Base-by-base conservation (phyloP, 2,888 invertebrate species). In the Alcis repandata region DNA sequence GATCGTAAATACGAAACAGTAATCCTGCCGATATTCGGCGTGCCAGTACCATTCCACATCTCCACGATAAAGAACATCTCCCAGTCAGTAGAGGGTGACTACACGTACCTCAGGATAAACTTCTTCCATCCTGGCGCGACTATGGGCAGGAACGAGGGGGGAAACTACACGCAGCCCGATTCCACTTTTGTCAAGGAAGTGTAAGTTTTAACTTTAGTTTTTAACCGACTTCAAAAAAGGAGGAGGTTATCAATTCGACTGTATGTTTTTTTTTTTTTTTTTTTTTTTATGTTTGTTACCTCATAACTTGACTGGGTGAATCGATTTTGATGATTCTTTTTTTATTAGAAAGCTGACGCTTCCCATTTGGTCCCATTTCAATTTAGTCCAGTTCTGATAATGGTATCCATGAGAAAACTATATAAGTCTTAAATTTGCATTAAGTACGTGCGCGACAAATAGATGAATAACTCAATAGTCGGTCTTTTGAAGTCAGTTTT, bases 1-100 rank as follows among this genome's bases (percentile, higher is more conserved):
- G 98, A 99, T 93, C 96, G 97, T 78, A 99, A 98, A 91, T 99
- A 99, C 86, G 99, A 99, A 91, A 99, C 99, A 0, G 97, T 99
- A n/a, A 98, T 99, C 72, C 91, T 99, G 82, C 99, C 99, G 1
- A 96, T 99, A 76, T 99, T 98, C 93, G 99, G 99, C 65, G 94
- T 98, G 49, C 97, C 99, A 0, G 98, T 98, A 67, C 99, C 99
- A 59, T 99, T 98, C 89, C 99, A 99, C 87, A 99, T 99, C 85
- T 98, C 99, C 4, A 99, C 98, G 7, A 98, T 99, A 59, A 99
- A 99, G 94, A 99, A 99, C 87, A 99, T 99, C 80, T 99, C 99
- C 0, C 98, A 99, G 89, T 98, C 99, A 0, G 98, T 99, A 13
- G 99, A 99, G 91, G 99, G 99, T 6, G 99, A 99, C 89, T 99